Base-by-base conservation (phyloP, 2,888 invertebrate species). In the Lycaena phlaeas region DNA sequence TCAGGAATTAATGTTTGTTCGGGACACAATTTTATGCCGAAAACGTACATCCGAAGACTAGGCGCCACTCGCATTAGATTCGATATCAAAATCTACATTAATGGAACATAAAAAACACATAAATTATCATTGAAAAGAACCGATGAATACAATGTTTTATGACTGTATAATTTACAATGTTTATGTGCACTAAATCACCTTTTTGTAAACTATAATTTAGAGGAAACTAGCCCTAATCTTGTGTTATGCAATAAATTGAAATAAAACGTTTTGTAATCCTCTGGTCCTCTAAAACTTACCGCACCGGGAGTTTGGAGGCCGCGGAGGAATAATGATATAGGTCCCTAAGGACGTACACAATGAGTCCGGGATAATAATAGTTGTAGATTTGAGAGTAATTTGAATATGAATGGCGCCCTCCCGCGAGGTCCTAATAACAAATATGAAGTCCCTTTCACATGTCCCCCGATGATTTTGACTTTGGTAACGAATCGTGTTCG, bases 301-400 rank as follows among this genome's bases (percentile, higher is more conserved):
- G 70, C 69, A 68, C 59, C 62, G 70, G 66, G 70, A 63, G 63
- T 78, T 74, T 70, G 72, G 68, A 81, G 81, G 81, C 78, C 78
- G 59, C 61, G 49, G 56, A 65, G 58, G 66, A 69, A 73, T 74
- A 76, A 81, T 78, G 75, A 76, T 72, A 77, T 78, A 76, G 74
- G 74, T 79, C 81, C 73, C 82, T 54, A 65, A 76, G 81, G 82
- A 81, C 68, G 56, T 46, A 65, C 68, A 82, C 78, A 82, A 82
- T 78, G 71, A 68, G 54, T 56, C 53, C 59, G 62, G 70, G 64
- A 75, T 81, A 84, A 84, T 84, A 82, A 82, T 82, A 82, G 82
- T 81, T 79, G 79, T 81, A 79, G 78, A 81, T 82, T 81, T 79
- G 77, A 79, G 71, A 78, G 75, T 75, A 65, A 82, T 82, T 82